A percentile compares a stretch with the other conserved stretches of the same genome.
These are phyloP conservation scores for Metalampra italica DNA, from an alignment of 2,888 invertebrate genomes.

Conservation along the genomic window DNA sequence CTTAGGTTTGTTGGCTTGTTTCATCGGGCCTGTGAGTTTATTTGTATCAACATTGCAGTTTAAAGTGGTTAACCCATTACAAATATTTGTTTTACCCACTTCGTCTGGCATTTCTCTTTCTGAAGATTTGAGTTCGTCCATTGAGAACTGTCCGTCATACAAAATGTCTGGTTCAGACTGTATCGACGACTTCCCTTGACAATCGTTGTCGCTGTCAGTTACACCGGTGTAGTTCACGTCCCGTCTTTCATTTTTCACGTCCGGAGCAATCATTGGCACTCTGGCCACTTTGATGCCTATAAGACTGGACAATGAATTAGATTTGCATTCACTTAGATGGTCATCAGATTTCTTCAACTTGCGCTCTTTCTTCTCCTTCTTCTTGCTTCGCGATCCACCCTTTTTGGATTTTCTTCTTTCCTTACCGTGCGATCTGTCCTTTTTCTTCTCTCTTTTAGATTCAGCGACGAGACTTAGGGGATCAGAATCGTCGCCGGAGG, in stretches of 20 bases:
- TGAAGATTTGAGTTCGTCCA: conserved; percentile 53
- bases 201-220: conserved; percentile 46
- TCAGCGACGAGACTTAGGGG: conserved; percentile 49
- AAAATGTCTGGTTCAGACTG: conserved; percentile 40
- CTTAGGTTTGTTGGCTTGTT: no score
- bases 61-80: conserved; percentile 3
- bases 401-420: conserved; percentile 38
- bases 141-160: conserved; percentile 51
- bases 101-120: conserved; percentile 22
- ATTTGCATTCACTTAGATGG: conserved; percentile 13
- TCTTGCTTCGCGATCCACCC: conserved; percentile 21
- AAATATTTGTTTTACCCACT: conserved; percentile 11
- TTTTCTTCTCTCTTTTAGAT: conserved; percentile 42
- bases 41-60: no score
- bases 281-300: conserved; percentile 51
- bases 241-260: background rate
- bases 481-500: conserved; percentile 45
- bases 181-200: conserved; percentile 47
- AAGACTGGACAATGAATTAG: conserved; percentile 39
- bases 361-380: conserved; percentile 27
- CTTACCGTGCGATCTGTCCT: conserved; percentile 51
- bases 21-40: background rate
- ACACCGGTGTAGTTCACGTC: conserved; percentile 15
- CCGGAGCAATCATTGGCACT: background rate
- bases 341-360: conserved; percentile 21